Base-by-base conservation (phyloP, 2,113 vertebrate genomes). In the Aix galericulata region DNA sequence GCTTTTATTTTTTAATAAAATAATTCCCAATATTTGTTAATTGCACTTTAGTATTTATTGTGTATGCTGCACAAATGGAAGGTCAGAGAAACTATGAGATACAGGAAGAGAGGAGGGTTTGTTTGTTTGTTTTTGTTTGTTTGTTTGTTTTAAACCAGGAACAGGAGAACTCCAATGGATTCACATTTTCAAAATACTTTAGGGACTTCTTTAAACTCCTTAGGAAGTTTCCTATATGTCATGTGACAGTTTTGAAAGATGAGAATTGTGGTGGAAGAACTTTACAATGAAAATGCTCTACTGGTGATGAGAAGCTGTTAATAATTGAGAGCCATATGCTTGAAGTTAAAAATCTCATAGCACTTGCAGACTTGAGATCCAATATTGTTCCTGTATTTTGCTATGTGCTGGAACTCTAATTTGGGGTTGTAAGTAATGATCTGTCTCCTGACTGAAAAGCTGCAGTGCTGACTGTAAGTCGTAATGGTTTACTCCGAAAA, bases 21-120 rank as follows among this genome's bases (percentile, higher is more conserved):
- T 16, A 91, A 68, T 69, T 88, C 82, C 86, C 86, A 91, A n/a
- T 94, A 90, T 86, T 95, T 53, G 53, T 72, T 90, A 84, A 82
- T 95, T 96, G 91, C 53, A 96, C 73, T 95, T 96, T 82, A 86
- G 63, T 88, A 89, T 91, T 93, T 95, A 87, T 89, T 85, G 86
- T 32, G 26, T 6, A 55, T 60, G 42, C 59, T 91, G 38, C 26
- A 38, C 32, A 88, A 95, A 86, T 12, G 59, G 62, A n/a, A 62
- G 84, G 44, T 53, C 72, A 88, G 50, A 95, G 82, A 20, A 94
- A 81, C 85, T 87, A 59, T 22, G 73, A 95, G 36, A 50, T 44
- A 67, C 44, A 74, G 71, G 40, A 77, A 79, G 46, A 82, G 72
- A 56, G 9, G 46, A 10, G 16, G 50, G 94, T 94, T 50, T 44